phyloP scores from a whole-genome alignment of 2,797 vertebrate species.

The Mastacembelus armatus region DNA sequence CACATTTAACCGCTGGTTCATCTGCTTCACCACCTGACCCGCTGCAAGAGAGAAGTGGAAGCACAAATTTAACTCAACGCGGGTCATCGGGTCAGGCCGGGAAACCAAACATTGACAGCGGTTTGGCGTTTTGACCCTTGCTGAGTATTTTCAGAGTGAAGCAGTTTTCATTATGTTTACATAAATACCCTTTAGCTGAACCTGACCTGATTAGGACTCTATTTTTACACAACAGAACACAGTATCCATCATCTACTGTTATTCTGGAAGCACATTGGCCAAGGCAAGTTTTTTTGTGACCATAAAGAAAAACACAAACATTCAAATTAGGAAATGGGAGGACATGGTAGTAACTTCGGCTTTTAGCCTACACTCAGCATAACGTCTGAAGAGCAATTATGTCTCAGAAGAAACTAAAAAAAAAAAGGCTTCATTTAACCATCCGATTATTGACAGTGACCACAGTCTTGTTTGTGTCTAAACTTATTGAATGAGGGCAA shows the following conservation, averaged over 20 bases:
- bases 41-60: constrained; percentile 46
- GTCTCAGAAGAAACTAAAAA: neutral
- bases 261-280: no score
- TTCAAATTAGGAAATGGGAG: no score
- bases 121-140: neutral
- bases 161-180: neutral
- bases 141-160: neutral
- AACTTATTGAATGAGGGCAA: constrained; percentile 17
- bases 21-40: constrained; percentile 98
- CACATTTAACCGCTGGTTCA: constrained; percentile 94
- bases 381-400: neutral
- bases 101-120: neutral
- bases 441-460: neutral
- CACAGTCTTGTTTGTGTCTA: constrained; percentile 8
- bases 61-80: neutral
- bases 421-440: neutral
- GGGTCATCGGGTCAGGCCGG: neutral
- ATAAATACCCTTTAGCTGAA: neutral
- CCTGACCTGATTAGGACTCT: neutral
- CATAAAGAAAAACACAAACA: no score
- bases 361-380: neutral
- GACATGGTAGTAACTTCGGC: neutral
- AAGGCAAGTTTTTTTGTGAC: no score
- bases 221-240: neutral
- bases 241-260: no score